phyloP scores from a whole-genome alignment of 2,888 invertebrate genomes.

The Tenthredo notha region DNA sequence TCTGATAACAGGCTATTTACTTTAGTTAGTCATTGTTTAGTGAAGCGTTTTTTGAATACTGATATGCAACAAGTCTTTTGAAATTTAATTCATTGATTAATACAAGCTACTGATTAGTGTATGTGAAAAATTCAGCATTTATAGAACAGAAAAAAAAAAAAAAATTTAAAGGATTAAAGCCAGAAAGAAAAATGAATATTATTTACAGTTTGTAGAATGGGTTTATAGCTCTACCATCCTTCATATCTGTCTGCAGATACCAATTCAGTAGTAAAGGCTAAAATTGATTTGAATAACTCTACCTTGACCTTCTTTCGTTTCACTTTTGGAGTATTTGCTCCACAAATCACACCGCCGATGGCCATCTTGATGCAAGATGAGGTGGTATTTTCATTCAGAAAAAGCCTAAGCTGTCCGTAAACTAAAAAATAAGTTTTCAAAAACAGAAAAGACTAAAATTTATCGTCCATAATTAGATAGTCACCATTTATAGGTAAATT shows the following conservation, averaged over 20 bases:
- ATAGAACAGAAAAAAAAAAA: not conserved
- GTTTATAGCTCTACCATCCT: not conserved
- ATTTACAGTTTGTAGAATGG: not conserved
- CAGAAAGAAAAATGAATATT: not conserved
- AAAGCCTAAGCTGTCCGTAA: constrained; percentile 64
- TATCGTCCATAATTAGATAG: not conserved
- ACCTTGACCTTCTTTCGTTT: constrained; percentile 76
- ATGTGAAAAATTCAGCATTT: not conserved
- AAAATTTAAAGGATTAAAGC: not conserved
- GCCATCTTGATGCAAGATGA: constrained; percentile 70
- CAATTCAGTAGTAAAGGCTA: not conserved
- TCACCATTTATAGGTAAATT: not conserved
- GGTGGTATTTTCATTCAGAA: constrained; percentile 62
- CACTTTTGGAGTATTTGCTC: constrained; percentile 74
- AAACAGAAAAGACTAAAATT: constrained; percentile 55
- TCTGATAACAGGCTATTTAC: not conserved
- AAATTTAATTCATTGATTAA: not conserved
- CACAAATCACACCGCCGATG: constrained; percentile 76
- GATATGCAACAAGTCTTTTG: not conserved
- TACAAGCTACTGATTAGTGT: not conserved
- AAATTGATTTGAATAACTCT: constrained; percentile 59
- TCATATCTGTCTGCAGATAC: not conserved
- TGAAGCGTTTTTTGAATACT: not conserved
- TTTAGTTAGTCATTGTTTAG: constrained; percentile 22
- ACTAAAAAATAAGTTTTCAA: constrained; percentile 63